Conservation (phyloP, 2,888 invertebrate genomes). For the Cephus sareptanus region DNA sequence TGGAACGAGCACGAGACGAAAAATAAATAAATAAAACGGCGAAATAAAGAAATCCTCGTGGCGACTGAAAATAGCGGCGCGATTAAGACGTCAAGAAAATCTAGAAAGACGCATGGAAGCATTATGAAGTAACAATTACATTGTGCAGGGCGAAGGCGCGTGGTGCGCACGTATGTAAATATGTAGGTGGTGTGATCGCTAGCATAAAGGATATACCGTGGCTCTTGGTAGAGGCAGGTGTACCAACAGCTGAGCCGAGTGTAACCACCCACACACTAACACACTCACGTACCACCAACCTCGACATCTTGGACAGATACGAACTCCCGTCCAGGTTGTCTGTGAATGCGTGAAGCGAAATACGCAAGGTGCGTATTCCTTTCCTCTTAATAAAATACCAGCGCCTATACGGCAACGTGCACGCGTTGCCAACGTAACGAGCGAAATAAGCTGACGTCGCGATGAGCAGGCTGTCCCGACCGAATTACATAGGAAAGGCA, state of each 20-base stretch:
- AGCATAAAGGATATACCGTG: background rate
- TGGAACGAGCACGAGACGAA: background rate
- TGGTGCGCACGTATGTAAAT: conserved; percentile 47
- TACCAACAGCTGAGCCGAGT: conserved; percentile 53
- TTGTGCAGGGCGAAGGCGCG: conserved; percentile 43
- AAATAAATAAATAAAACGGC: background rate
- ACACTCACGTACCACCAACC: background rate
- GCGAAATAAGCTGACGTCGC: background rate
- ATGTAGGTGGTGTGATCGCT: conserved; percentile 6
- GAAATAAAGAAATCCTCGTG: background rate
- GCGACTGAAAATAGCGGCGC: background rate
- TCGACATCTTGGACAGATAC: conserved; percentile 17
- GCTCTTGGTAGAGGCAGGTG: conserved; percentile 43
- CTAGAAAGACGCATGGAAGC: conserved; percentile 32
- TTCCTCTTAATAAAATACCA: conserved; percentile 1
- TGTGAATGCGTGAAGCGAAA: background rate
- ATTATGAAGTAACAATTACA: conserved; percentile 58
- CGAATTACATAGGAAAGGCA: background rate
- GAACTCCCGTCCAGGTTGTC: conserved; percentile 5
- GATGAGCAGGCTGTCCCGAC: background rate
- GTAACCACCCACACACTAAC: conserved; percentile 48
- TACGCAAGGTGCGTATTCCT: conserved; percentile 19
- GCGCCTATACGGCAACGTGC: background rate
- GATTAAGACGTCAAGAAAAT: conserved; percentile 46
- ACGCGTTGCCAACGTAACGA: background rate